Base-by-base conservation (phyloP, 1,140 invertebrate species). In the Drosophila simulans region DNA sequence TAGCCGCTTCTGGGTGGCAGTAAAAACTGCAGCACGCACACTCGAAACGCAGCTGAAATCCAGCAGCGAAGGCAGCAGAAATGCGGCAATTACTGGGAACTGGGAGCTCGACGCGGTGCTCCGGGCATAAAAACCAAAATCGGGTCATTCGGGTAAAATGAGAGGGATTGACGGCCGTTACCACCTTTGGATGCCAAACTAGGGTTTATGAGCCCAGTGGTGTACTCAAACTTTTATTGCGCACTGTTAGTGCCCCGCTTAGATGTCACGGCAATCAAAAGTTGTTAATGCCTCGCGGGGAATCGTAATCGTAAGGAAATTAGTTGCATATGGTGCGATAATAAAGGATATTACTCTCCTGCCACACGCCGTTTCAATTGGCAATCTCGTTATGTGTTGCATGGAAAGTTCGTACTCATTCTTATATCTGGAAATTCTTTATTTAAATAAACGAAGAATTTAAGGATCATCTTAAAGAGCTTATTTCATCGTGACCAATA, bases 21-120 rank as follows among this genome's bases (percentile, higher is more conserved):
- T 86, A 88, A 86, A 85, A 79, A 88, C 74, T 86, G 83, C 82
- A 88, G 84, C 84, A 89, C 75, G 84, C 83, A 88, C 75, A 83
- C 83, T 88, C 58, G 64, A 83, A 82, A 68, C 69, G 64, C 82
- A 81, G 72, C 71, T 51, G 49, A 8, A 27, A 48, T 11, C 3
- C 15, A 48, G 64, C 82, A 80, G 71, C 64, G 57, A 7, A 12
- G 15, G 42, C 51, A 39, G 20, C 37, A 48, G 48, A 17, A 34
- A 51, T 17, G 40, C 56, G 49, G 63, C 74, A 77, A 77, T 70
- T 70, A 77, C 73, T 60, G 64, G 64, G 42, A 27, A 31, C 34
- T 7, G 42, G 25, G 5, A 45, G 10, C 43, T 20, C 54, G 39
- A 37, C 66, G 27, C 63, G n/a, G 7, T 42, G 77, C 27, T 27